These are phyloP conservation scores for Eumacrocentrus americanus DNA, from an alignment of 2,888 invertebrate species.

Conservation along the genomic window DNA sequence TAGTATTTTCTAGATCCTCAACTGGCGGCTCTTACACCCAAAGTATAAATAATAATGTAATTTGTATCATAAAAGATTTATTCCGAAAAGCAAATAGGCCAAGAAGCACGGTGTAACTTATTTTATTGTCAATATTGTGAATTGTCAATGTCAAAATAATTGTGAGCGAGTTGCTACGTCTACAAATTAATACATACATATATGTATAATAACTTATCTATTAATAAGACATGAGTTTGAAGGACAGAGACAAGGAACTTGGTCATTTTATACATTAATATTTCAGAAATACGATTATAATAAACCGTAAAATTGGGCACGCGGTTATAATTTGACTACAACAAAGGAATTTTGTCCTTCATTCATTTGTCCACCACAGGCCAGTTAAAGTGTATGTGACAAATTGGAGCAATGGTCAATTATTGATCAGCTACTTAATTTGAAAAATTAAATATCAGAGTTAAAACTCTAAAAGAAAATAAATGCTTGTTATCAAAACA, in stretches of 20 bases:
- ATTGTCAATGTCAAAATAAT: slow-evolving; percentile 44
- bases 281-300: slow-evolving; percentile 12
- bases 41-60: slow-evolving; percentile 52
- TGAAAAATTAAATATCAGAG: not conserved
- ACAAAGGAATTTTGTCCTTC: not conserved
- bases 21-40: slow-evolving; percentile 56
- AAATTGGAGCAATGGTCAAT: not conserved
- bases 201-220: slow-evolving; percentile 32
- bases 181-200: slow-evolving; percentile 34
- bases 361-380: slow-evolving; percentile 9
- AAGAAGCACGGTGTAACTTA: slow-evolving; percentile 52
- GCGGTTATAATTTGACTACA: too few species aligned
- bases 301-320: not conserved
- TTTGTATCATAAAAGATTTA: slow-evolving; percentile 55
- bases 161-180: slow-evolving; percentile 42
- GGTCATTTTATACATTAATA: slow-evolving; percentile 13
- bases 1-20: slow-evolving; percentile 47
- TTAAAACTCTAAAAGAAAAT: not conserved
- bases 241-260: not conserved
- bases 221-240: slow-evolving; percentile 2
- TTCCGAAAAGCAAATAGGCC: not conserved
- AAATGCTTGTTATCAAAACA: not conserved
- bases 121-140: slow-evolving; percentile 53
- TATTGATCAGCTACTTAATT: slow-evolving; percentile 8
- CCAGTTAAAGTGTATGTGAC: not conserved